A percentile compares a stretch with the other conserved stretches of the same genome.
phyloP scores from a whole-genome alignment of 2,888 invertebrate species.

The Nowickia ferox region DNA sequence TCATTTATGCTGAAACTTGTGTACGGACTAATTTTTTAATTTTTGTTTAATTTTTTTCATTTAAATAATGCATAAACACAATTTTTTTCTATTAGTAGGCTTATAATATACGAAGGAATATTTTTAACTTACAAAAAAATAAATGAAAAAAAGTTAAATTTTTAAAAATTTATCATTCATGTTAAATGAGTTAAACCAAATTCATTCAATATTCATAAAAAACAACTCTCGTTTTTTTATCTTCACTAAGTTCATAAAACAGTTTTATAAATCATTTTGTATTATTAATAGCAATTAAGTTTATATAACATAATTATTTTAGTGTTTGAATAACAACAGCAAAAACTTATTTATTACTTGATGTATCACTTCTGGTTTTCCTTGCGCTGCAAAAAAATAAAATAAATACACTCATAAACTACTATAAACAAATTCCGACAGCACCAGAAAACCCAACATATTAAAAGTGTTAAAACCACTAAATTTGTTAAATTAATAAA shows the following conservation, averaged over 20 bases:
- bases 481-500: conserved; percentile 73
- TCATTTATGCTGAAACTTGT: no score
- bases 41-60: no score
- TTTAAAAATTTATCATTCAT: no score
- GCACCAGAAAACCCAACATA: conserved; percentile 68
- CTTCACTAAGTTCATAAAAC: not conserved
- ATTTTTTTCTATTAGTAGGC: no score
- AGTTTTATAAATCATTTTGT: conserved; percentile 42
- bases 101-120: no score
- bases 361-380: conserved; percentile 57
- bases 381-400: not conserved
- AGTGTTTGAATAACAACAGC: conserved; percentile 27
- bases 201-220: not conserved
- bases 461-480: conserved; percentile 73
- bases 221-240: not conserved
- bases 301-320: conserved; percentile 51
- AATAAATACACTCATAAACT: conserved; percentile 8
- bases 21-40: no score
- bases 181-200: no score
- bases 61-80: no score
- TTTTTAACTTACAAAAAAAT: no score
- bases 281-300: conserved; percentile 62
- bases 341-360: conserved; percentile 54
- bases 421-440: conserved; percentile 38
- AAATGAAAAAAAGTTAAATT: no score